These are phyloP conservation scores for Platyscapa corneri DNA, from an alignment of 1,140 invertebrate species.

Conservation along the genomic window DNA sequence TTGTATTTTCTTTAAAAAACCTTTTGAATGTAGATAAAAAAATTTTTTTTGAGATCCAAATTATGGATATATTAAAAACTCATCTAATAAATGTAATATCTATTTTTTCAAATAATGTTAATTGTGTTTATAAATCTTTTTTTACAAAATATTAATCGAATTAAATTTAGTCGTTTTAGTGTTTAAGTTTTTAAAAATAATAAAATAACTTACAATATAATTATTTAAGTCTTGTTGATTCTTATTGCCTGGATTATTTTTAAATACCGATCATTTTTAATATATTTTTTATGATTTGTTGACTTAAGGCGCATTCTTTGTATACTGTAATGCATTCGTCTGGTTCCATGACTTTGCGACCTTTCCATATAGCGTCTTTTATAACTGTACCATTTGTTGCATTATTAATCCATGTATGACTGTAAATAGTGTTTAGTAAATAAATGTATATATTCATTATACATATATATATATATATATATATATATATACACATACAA, in stretches of 20 bases:
- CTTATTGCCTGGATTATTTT: neutral
- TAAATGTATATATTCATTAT: neutral
- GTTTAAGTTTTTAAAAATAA: too few species aligned
- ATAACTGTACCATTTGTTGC: slow-evolving; percentile 64
- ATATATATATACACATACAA: too few species aligned
- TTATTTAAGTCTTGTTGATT: neutral
- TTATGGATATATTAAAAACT: too few species aligned
- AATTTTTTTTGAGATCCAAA: too few species aligned
- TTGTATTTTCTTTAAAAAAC: too few species aligned
- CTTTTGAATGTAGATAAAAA: too few species aligned
- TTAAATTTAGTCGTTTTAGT: too few species aligned
- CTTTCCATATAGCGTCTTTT: slow-evolving; percentile 61
- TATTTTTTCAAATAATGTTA: too few species aligned
- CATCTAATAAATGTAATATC: too few species aligned
- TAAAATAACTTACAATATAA: neutral
- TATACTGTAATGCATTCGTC: slow-evolving; percentile 56
- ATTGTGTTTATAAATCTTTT: neutral
- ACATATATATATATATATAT: too few species aligned
- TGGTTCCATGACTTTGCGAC: slow-evolving; percentile 48
- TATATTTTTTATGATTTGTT: slow-evolving; percentile 39
- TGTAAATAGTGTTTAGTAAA: slow-evolving; percentile 40
- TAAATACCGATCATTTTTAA: slow-evolving; percentile 38
- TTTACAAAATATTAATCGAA: neutral
- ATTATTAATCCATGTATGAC: slow-evolving; percentile 62
- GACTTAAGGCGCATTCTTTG: slow-evolving; percentile 47